Percentiles rank a stretch among this genome's conserved stretches.
phyloP scores from a whole-genome alignment of 2,797 vertebrate species.

The Sebastes itinus region DNA sequence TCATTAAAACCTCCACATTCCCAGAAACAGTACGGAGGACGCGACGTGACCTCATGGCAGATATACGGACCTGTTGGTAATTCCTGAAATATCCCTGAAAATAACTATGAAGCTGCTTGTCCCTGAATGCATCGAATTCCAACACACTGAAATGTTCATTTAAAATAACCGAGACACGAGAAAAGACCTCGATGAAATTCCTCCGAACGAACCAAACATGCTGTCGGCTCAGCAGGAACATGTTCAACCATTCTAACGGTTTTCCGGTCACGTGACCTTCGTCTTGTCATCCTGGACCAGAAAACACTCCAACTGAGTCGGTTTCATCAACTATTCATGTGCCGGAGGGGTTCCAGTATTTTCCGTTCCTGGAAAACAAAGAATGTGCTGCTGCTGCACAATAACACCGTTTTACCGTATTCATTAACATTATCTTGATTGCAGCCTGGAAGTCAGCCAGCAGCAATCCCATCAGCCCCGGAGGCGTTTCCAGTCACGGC shows the following conservation, averaged over 20 bases:
- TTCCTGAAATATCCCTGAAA: neutral
- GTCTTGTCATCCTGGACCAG: neutral
- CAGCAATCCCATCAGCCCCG: slow-evolving; percentile 59
- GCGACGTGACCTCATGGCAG: too few relatives aligned
- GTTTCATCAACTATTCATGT: slow-evolving; percentile 57
- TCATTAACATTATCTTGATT: slow-evolving; percentile 63
- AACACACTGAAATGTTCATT: neutral
- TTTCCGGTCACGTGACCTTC: slow-evolving; percentile 26
- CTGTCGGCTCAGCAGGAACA: neutral
- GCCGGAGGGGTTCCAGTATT: slow-evolving; percentile 8
- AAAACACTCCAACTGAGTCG: neutral
- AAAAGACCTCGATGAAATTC: neutral
- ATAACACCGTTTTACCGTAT: slow-evolving; percentile 37
- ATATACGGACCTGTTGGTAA: neutral
- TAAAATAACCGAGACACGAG: neutral
- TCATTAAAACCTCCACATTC: neutral
- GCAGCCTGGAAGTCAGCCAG: slow-evolving; percentile 54
- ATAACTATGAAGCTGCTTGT: neutral
- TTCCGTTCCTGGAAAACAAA: slow-evolving; percentile 48
- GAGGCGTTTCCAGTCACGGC: slow-evolving; percentile 36
- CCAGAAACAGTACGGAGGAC: too few relatives aligned
- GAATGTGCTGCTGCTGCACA: slow-evolving; percentile 31
- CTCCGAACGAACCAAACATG: neutral
- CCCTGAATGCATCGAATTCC: neutral
- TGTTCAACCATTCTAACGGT: slow-evolving; percentile 11